phyloP scores from a whole-genome alignment of 2,888 invertebrate genomes.

The Epirrita christyi region DNA sequence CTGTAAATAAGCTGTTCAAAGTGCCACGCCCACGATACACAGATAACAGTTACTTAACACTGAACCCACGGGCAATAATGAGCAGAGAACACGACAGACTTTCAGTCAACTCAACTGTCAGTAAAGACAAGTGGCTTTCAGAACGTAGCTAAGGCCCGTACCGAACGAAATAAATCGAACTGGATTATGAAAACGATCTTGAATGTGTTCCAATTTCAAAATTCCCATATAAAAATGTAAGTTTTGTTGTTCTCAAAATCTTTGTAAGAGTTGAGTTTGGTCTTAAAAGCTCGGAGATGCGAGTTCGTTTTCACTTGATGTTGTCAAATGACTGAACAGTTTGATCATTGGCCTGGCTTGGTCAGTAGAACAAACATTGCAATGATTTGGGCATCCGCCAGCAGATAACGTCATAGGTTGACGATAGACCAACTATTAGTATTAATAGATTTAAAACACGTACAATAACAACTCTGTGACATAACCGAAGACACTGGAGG shows the following conservation, averaged over 20 bases:
- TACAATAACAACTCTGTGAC: no score
- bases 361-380: not conserved
- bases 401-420: conserved; percentile 5
- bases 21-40: conserved; percentile 16
- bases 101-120: not conserved
- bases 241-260: no score
- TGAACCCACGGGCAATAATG: not conserved
- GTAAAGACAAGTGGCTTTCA: not conserved
- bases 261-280: no score
- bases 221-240: no score
- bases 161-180: no score
- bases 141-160: not conserved
- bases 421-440: not conserved
- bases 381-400: conserved; percentile 13
- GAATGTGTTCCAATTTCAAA: no score
- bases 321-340: not conserved
- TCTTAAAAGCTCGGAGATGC: not conserved
- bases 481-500: no score
- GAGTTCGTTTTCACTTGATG: no score
- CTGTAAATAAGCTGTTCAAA: no score
- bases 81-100: not conserved
- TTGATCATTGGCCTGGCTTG: not conserved
- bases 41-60: not conserved
- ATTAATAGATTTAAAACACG: conserved; percentile 3
- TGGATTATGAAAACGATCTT: no score